phyloP scores from a whole-genome alignment of 2,113 vertebrate genomes.

The Hyaena hyaena region DNA sequence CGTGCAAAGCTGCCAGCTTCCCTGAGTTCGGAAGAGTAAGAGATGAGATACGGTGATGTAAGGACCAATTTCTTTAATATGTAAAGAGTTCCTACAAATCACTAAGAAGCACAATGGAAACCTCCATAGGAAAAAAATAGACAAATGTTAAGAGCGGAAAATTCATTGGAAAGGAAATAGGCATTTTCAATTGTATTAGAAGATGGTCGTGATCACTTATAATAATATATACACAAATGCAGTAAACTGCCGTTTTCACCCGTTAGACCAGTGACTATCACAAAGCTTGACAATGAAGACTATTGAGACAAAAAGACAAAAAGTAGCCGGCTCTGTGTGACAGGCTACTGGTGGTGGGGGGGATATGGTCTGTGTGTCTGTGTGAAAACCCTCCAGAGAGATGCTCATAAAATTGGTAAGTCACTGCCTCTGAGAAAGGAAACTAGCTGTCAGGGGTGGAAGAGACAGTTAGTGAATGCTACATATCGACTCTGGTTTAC shows the following conservation, averaged over 20 bases:
- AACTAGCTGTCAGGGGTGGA: not conserved
- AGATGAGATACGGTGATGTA: not conserved
- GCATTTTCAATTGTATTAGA: not conserved
- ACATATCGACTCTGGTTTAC: not conserved
- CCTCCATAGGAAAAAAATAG: not conserved
- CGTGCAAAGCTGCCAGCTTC: not conserved
- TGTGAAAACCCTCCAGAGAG: not conserved
- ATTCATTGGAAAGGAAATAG: not conserved
- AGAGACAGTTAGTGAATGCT: not conserved
- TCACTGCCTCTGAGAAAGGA: not conserved
- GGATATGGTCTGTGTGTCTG: not conserved
- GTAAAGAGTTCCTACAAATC: not conserved
- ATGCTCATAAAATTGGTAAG: not conserved
- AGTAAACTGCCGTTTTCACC: not conserved
- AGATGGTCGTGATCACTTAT: not conserved
- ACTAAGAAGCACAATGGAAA: conserved; percentile 3
- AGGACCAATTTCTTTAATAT: not conserved
- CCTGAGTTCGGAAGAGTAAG: not conserved
- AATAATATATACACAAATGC: not conserved
- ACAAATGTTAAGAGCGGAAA: not conserved
- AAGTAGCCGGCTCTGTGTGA: not conserved
- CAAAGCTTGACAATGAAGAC: not conserved
- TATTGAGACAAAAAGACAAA: not conserved
- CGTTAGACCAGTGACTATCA: not conserved
- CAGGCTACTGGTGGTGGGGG: not conserved